Percentiles rank a stretch among this genome's conserved stretches.
These are phyloP conservation scores for Leptobrachium ailaonicum DNA, from an alignment of 2,113 vertebrate species.

Conservation along the genomic window DNA sequence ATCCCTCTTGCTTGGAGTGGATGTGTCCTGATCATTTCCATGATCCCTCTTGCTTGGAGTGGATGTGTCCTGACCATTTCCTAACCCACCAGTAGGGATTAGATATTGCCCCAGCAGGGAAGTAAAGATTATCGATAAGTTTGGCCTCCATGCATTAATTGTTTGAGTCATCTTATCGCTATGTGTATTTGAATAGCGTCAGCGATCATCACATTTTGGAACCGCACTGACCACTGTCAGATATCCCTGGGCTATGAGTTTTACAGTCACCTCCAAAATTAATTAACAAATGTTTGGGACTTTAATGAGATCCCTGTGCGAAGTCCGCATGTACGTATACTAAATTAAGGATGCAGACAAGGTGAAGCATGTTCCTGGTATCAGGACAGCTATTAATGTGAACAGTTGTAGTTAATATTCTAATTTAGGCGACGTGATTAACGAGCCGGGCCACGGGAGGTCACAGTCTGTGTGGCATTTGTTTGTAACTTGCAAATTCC, in stretches of 20 bases:
- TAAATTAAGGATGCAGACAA: conserved; percentile 17
- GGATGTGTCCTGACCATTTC: too few relatives aligned
- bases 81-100: too few relatives aligned
- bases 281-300: conserved; percentile 11
- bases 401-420: conserved; percentile 26
- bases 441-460: conserved; percentile 14
- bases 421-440: conserved; percentile 43
- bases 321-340: conserved; percentile 12
- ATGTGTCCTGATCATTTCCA: too few relatives aligned
- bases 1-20: too few relatives aligned
- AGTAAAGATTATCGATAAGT: too few relatives aligned
- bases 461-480: conserved; percentile 21
- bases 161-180: too few relatives aligned
- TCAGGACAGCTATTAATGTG: conserved; percentile 41
- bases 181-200: too few relatives aligned
- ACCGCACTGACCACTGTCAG: too few relatives aligned
- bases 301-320: conserved; percentile 20
- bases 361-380: conserved; percentile 14
- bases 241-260: not conserved
- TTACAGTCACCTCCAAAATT: not conserved
- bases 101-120: too few relatives aligned
- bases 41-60: too few relatives aligned
- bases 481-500: conserved; percentile 30
- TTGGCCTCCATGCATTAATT: too few relatives aligned
- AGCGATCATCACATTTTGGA: too few relatives aligned